These are phyloP conservation scores for Anguilla pacifica DNA, from an alignment of 2,797 vertebrate genomes.

Conservation along the genomic window DNA sequence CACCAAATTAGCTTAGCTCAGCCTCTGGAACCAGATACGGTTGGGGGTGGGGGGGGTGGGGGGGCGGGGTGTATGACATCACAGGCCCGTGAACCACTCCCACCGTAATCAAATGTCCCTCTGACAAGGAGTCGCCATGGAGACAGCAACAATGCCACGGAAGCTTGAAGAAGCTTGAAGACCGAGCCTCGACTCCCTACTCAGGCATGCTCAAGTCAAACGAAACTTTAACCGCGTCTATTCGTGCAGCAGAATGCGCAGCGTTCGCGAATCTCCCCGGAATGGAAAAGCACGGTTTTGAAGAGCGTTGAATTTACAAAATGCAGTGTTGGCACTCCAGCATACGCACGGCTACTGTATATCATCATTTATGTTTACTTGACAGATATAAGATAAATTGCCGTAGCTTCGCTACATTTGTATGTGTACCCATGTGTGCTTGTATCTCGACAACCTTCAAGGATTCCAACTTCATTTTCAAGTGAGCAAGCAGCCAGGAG, in stretches of 20 bases:
- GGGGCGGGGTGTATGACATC: background rate
- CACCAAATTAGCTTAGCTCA: too few relatives aligned
- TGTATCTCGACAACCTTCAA: background rate
- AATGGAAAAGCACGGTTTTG: background rate
- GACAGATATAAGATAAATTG: background rate
- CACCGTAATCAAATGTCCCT: conserved; percentile 15
- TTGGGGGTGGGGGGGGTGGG: too few relatives aligned
- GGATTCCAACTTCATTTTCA: background rate
- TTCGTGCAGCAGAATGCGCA: background rate
- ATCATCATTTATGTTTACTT: background rate
- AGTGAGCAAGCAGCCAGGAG: background rate
- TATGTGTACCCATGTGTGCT: background rate
- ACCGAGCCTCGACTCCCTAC: conserved; percentile 25
- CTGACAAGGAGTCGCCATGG: conserved; percentile 24
- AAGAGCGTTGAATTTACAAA: background rate
- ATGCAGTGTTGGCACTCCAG: too few relatives aligned
- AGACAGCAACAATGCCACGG: conserved; percentile 26
- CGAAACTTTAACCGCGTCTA: background rate
- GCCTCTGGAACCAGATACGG: background rate
- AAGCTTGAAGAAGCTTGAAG: conserved; percentile 11
- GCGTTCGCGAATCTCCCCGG: background rate
- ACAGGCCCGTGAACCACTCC: conserved; percentile 20
- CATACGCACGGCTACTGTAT: background rate
- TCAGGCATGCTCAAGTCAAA: conserved; percentile 22
- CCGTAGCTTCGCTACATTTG: background rate